Evolutionary conservation across 2,797 vertebrate species (phyloP).

Genomic region (Chelidonichthys spinosus): DNA sequence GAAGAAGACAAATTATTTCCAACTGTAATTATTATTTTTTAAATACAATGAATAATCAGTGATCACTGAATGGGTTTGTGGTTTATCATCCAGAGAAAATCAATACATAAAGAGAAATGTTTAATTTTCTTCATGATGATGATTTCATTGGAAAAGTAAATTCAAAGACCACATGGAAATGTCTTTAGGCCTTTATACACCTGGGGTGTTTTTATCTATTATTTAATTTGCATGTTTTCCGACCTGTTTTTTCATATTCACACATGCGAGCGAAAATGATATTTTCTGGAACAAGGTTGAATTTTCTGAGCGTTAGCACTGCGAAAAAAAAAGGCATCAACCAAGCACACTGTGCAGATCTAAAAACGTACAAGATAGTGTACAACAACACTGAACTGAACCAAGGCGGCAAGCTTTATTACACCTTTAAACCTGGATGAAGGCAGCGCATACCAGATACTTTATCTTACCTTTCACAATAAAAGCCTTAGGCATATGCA

Average conservation of each 20-base stretch:
- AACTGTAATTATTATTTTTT: too few species aligned
- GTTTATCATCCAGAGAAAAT: constrained; percentile 44
- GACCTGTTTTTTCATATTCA: not conserved
- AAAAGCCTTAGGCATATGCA: not conserved
- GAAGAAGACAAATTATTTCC: constrained; percentile 9
- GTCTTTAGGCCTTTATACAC: not conserved
- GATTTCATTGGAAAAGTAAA: constrained; percentile 30
- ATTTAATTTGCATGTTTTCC: too few species aligned
- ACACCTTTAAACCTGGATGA: not conserved
- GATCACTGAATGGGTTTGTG: constrained; percentile 13
- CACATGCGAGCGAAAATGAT: not conserved
- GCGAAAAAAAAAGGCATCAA: not conserved
- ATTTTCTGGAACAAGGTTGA: too few species aligned
- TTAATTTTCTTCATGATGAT: constrained; percentile 27
- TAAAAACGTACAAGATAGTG: too few species aligned
- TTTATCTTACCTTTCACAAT: not conserved
- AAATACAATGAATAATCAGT: constrained; percentile 9
- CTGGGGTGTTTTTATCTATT: not conserved
- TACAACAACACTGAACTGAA: too few species aligned
- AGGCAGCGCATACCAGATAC: not conserved
- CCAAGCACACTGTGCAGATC: not conserved
- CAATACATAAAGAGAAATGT: constrained; percentile 35
- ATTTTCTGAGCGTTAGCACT: not conserved
- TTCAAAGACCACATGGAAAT: constrained; percentile 26
- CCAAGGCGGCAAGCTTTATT: too few species aligned